Conservation (phyloP, 2,888 invertebrate species). For the Notodonta ziczac region DNA sequence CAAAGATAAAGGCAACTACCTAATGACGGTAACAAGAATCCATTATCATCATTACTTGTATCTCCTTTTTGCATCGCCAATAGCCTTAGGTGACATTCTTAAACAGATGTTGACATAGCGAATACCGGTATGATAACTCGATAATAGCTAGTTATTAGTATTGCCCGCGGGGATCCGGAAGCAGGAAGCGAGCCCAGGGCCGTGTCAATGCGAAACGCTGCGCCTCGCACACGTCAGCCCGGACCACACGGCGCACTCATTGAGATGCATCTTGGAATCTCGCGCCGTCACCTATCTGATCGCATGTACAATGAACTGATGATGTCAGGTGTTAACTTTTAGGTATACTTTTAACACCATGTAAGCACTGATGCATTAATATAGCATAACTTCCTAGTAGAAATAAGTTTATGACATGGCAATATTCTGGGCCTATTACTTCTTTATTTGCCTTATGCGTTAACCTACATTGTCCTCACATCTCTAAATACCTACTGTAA, state of each 20-base stretch:
- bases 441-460: no score
- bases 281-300: conserved; percentile 30
- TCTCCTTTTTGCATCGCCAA: background rate
- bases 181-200: conserved; percentile 70
- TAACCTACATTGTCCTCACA: no score
- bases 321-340: conserved; percentile 47
- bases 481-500: no score
- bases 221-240: conserved; percentile 41
- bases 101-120: conserved; percentile 10
- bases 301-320: conserved; percentile 47
- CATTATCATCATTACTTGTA: background rate
- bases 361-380: no score
- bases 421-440: no score
- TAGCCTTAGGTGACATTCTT: background rate
- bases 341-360: conserved; percentile 30
- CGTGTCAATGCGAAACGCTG: conserved; percentile 51
- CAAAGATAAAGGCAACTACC: background rate
- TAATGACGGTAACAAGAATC: background rate
- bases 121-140: conserved; percentile 28
- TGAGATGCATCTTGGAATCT: conserved; percentile 54
- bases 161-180: conserved; percentile 71
- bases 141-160: conserved; percentile 64
- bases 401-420: no score
- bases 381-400: no score
- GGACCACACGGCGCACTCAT: conserved; percentile 49